Conservation (phyloP, 2,113 vertebrate genomes). For the Bos taurus region ARS-UCD2.0 NC_037348.1:62400501-62401000, state of each 20-base stretch:
- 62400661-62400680: too few species aligned
- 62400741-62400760: rapidly evolving
- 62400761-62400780: rapidly evolving
- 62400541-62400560: background rate
- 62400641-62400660: background rate
- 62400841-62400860: background rate
- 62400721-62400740: background rate
- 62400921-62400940: background rate
- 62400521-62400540: too few species aligned
- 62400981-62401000: background rate
- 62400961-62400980: background rate
- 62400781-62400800: rapidly evolving
- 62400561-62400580: background rate
- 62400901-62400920: background rate
- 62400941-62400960: background rate
- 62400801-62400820: rapidly evolving
- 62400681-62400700: background rate
- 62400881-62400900: background rate
- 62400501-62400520: background rate
- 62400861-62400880: background rate
- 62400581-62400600: background rate
- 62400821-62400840: background rate
- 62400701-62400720: rapidly evolving
- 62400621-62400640: rapidly evolving
- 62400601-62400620: background rate